Evolutionary conservation across 2,888 invertebrate genomes (phyloP).

Genomic region (Drosophila pseudotakahashii): DNA sequence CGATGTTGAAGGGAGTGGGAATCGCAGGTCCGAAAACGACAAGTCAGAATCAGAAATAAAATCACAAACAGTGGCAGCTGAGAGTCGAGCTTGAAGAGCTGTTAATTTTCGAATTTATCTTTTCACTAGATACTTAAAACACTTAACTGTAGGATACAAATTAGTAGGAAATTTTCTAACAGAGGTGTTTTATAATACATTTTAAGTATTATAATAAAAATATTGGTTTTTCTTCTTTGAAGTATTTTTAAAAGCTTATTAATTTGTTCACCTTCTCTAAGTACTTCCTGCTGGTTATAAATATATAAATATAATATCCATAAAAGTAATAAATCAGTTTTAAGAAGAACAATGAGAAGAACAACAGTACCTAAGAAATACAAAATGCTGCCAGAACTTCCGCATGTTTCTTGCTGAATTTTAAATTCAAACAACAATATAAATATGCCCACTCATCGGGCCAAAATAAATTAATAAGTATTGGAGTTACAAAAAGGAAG

Average conservation of each 20-base stretch:
- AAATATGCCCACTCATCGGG: conserved; percentile 35
- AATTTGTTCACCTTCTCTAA: not conserved
- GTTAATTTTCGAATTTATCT: no score
- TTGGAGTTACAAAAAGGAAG: conserved; percentile 23
- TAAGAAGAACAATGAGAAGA: conserved; percentile 3
- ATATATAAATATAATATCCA: not conserved
- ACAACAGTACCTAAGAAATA: conserved; percentile 1
- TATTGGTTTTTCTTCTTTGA: no score
- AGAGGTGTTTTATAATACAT: no score
- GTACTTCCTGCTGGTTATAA: not conserved
- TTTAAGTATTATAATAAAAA: no score
- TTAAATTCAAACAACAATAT: conserved; percentile 23
- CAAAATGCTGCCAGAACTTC: conserved; percentile 36
- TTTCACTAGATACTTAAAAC: no score
- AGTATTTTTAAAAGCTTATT: no score
- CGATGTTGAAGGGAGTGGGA: conserved; percentile 7
- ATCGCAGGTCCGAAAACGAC: conserved; percentile 33
- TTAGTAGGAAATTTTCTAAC: no score
- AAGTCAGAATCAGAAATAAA: conserved; percentile 47
- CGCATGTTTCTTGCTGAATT: conserved; percentile 48
- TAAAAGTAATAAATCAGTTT: not conserved
- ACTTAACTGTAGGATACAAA: no score
- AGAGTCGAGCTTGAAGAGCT: not conserved
- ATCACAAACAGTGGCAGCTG: conserved; percentile 18
- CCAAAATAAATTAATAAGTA: conserved; percentile 23